Conservation (phyloP, 2,797 vertebrate genomes). For the Sebastes umbrosus region DNA sequence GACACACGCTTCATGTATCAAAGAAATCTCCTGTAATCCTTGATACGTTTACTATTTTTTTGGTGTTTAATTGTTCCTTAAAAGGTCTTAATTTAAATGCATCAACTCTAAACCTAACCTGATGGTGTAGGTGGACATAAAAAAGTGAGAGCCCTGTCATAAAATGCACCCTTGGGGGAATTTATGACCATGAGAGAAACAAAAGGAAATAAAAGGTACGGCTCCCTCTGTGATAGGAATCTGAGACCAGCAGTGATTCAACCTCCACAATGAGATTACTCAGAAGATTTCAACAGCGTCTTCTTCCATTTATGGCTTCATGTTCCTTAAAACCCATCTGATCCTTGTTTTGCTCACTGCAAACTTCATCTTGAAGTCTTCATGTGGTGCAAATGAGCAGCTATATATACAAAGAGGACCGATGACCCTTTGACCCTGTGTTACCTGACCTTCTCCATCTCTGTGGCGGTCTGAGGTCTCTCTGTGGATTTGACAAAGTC, state of each 20-base stretch:
- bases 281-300: slow-evolving; percentile 17
- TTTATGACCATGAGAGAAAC: slow-evolving; percentile 25
- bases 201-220: slow-evolving; percentile 1
- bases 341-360: neutral
- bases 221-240: slow-evolving; percentile 11
- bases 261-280: slow-evolving; percentile 10
- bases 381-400: neutral
- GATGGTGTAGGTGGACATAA: neutral
- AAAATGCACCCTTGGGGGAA: slow-evolving; percentile 23
- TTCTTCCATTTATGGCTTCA: slow-evolving; percentile 40
- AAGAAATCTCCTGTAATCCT: neutral
- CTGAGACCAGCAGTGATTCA: slow-evolving; percentile 12
- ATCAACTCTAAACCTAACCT: neutral
- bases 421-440: neutral
- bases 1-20: neutral
- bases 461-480: slow-evolving; percentile 24
- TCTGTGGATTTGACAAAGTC: slow-evolving; percentile 68
- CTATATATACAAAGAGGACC: neutral
- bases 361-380: slow-evolving; percentile 30
- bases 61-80: neutral
- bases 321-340: slow-evolving; percentile 39
- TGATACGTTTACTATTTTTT: neutral
- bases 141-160: neutral
- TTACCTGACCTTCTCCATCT: slow-evolving; percentile 57
- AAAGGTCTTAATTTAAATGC: neutral